These are phyloP conservation scores for Cossypha heuglini DNA, from an alignment of 2,797 vertebrate genomes.

Conservation along the genomic window DNA sequence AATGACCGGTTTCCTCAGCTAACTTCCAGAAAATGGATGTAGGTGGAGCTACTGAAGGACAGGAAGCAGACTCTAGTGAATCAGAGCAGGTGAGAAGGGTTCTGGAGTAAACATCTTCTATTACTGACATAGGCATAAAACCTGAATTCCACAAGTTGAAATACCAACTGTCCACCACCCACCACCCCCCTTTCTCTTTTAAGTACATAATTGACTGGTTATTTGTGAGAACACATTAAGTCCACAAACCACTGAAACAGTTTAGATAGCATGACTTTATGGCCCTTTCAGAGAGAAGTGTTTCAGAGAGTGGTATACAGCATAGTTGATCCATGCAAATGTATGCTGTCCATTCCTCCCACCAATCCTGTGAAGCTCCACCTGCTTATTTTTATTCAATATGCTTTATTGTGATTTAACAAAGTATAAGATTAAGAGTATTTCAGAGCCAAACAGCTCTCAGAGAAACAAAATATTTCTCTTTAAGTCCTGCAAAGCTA, in stretches of 20 bases:
- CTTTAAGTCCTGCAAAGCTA: constrained; percentile 1
- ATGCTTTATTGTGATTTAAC: neutral
- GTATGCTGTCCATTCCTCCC: neutral
- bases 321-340: neutral
- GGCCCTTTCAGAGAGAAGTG: neutral
- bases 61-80: constrained; percentile 42
- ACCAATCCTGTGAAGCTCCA: neutral
- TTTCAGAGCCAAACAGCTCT: neutral
- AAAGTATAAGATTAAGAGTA: neutral
- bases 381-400: constrained; percentile 1
- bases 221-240: neutral
- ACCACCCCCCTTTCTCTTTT: neutral
- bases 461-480: neutral
- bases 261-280: neutral
- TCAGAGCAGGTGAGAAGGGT: constrained; percentile 25
- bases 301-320: neutral
- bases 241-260: neutral
- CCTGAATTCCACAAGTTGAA: neutral
- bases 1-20: constrained; percentile 18
- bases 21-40: constrained; percentile 11
- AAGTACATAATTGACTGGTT: neutral
- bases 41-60: constrained; percentile 51
- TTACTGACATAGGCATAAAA: neutral
- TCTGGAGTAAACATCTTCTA: constrained; percentile 27
- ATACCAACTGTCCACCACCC: neutral